A percentile compares a stretch with the other conserved stretches of the same genome.
Conservation (phyloP, 2,797 vertebrate species). For the Sebastes diploproa region DNA sequence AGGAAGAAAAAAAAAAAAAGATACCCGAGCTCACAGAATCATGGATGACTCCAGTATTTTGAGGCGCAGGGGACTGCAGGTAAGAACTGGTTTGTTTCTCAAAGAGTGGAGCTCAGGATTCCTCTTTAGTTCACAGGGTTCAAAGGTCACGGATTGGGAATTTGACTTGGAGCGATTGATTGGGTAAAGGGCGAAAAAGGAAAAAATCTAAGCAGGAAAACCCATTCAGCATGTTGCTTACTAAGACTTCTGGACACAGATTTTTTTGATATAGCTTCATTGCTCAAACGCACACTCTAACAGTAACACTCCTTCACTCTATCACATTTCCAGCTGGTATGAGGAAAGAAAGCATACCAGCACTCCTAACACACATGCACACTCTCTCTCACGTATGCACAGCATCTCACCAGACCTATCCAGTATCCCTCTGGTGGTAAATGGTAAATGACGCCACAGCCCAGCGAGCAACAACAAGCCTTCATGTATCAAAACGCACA, state of each 20-base stretch:
- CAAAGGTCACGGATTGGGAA: slow-evolving; percentile 1
- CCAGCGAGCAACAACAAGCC: background rate
- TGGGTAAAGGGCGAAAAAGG: background rate
- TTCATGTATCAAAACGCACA: background rate
- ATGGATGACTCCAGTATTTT: slow-evolving; percentile 78
- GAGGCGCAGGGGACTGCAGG: slow-evolving; percentile 73
- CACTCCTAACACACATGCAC: background rate
- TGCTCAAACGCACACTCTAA: background rate
- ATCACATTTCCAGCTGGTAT: background rate
- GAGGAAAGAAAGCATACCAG: background rate
- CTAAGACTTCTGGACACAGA: background rate
- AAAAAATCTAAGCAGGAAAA: background rate
- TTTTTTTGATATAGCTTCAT: background rate
- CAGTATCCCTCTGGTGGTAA: slow-evolving; percentile 7
- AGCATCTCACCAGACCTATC: background rate
- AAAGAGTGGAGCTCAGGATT: background rate
- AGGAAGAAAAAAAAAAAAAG: background rate
- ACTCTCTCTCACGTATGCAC: background rate
- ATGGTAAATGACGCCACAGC: slow-evolving; percentile 4
- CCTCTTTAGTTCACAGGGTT: background rate
- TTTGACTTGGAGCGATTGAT: background rate
- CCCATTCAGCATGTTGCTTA: background rate
- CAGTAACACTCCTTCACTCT: background rate
- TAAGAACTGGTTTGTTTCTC: slow-evolving; percentile 28
- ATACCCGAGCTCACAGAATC: background rate